Evolutionary conservation across 2,113 vertebrate genomes (phyloP).

Genomic region (Brachirus orientalis): DNA sequence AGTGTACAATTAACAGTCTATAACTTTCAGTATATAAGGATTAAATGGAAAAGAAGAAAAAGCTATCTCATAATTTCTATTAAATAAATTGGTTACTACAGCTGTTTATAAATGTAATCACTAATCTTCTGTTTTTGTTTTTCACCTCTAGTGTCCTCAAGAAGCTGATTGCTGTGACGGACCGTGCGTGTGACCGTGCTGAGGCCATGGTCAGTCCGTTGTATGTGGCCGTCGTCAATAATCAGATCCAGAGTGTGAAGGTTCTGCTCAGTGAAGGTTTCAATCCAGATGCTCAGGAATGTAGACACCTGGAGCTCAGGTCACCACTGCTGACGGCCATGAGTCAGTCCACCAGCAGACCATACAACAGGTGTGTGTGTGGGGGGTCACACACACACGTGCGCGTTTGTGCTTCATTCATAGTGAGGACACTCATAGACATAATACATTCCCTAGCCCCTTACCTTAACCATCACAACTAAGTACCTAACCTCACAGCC

Average conservation of each 20-base stretch:
- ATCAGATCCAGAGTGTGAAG: slow-evolving; percentile 76
- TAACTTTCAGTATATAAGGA: too few species aligned
- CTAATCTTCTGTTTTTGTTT: not conserved
- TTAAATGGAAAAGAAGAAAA: too few species aligned
- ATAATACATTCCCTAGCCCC: too few species aligned
- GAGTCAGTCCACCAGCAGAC: not conserved
- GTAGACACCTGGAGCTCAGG: slow-evolving; percentile 72
- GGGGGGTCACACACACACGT: not conserved
- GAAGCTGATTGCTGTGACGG: slow-evolving; percentile 82
- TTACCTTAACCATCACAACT: too few species aligned
- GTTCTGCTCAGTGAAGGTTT: slow-evolving; percentile 85
- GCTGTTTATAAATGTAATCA: too few species aligned
- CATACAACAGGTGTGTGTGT: slow-evolving; percentile 42
- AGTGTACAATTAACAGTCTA: too few species aligned
- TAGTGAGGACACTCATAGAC: too few species aligned
- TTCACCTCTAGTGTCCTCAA: slow-evolving; percentile 75
- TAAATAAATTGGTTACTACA: too few species aligned
- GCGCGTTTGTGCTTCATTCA: too few species aligned
- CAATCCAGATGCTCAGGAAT: slow-evolving; percentile 90
- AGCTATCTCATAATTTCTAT: too few species aligned
- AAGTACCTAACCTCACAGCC: too few species aligned
- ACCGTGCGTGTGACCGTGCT: slow-evolving; percentile 80
- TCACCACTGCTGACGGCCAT: slow-evolving; percentile 81
- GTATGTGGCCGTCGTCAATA: slow-evolving; percentile 85
- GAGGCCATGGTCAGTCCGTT: slow-evolving; percentile 89